A percentile compares a stretch with the other conserved stretches of the same genome.
phyloP scores from a whole-genome alignment of 2,113 vertebrate genomes.

The Leiothrix lutea region DNA sequence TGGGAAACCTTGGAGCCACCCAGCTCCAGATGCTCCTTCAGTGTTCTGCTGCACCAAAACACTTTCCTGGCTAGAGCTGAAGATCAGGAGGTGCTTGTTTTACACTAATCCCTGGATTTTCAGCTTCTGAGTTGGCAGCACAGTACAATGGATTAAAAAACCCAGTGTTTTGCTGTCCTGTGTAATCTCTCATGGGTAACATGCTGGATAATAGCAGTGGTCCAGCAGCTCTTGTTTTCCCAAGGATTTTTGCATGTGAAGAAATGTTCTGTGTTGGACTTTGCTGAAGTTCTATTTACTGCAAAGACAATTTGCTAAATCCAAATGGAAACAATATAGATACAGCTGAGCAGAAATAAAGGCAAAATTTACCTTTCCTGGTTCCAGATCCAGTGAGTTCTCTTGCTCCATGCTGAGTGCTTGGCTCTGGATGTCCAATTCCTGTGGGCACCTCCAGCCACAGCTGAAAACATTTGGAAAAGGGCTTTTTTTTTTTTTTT shows the following conservation, averaged over 20 bases:
- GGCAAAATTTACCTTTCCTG: neutral
- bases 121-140: neutral
- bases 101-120: neutral
- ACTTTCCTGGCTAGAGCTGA: neutral
- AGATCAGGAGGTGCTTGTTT: neutral
- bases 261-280: neutral
- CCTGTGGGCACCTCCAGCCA: neutral
- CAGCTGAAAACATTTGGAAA: neutral
- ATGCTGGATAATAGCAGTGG: neutral
- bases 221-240: neutral
- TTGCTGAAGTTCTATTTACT: neutral
- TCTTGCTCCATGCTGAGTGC: neutral
- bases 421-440: fast-evolving
- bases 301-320: neutral
- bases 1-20: fast-evolving
- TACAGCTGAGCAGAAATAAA: neutral
- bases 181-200: fast-evolving
- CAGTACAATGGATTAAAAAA: neutral
- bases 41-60: neutral
- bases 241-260: neutral
- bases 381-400: neutral
- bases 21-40: neutral
- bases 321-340: neutral
- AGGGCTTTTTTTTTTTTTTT: neutral
- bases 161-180: neutral